These are phyloP conservation scores for Thripadectes ignobilis DNA, from an alignment of 2,797 vertebrate species.

Conservation along the genomic window DNA sequence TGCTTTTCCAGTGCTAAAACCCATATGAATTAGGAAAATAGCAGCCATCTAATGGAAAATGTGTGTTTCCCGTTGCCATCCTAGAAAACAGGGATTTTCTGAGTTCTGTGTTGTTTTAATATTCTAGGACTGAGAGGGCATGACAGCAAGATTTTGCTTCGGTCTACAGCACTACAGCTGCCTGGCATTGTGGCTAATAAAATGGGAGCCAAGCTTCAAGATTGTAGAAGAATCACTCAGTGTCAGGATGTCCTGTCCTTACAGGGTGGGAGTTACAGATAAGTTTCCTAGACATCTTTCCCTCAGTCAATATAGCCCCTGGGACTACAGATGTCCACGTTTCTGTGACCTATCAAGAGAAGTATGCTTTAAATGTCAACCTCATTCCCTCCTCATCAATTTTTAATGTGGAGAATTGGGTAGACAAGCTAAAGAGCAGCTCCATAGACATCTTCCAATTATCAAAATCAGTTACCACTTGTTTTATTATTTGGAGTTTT, in stretches of 20 bases:
- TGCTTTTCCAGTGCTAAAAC: background rate
- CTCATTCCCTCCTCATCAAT: background rate
- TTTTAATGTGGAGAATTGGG: background rate
- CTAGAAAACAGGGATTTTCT: background rate
- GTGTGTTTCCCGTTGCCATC: background rate
- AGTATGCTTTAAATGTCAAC: background rate
- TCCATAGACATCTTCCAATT: background rate
- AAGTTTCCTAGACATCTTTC: background rate
- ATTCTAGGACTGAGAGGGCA: background rate
- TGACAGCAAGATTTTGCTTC: background rate
- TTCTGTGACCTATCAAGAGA: background rate
- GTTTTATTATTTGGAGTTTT: background rate
- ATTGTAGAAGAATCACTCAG: background rate
- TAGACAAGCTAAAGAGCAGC: background rate
- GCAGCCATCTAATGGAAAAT: background rate
- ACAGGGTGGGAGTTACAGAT: background rate
- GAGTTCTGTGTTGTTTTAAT: background rate
- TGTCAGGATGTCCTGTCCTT: accelerated
- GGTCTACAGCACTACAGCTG: background rate
- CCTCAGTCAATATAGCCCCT: background rate
- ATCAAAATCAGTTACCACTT: background rate
- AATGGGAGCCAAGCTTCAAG: background rate
- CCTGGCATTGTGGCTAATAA: background rate
- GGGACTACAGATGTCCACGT: background rate
- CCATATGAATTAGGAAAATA: background rate